Evolutionary conservation across 2,888 invertebrate species (phyloP), one percentile per base, ranked within the genome.

Genomic region (Drosophila merina): DNA sequence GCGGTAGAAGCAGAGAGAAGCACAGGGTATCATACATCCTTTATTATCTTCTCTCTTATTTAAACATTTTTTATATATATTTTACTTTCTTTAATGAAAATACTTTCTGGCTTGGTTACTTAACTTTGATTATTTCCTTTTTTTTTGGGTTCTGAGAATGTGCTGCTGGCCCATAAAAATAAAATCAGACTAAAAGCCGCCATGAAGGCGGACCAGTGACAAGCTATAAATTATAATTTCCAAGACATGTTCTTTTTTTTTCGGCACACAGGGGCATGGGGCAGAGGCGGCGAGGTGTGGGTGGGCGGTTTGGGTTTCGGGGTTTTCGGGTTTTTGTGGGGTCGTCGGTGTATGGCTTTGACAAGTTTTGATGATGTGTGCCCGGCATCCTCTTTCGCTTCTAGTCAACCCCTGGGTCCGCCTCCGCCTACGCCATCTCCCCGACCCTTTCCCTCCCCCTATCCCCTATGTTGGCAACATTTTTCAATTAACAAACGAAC

Each of bases 401-500:
- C 33, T 31, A 14, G 9, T 10, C 20, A 12, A 12, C 58, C 72
- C 63, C 26, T 45, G 44, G 7, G 25, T 14, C 38, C 1, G 9
- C 47, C n/a, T 14, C 57, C 26, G 20, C 50, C 44, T 33, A 3
- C 9, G 31, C 31, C 3, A 45, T 14, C 50, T 28, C 28, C 2
- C 2, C 20, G 20, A 20, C 20, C 20, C 56, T 57, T 47, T 63
- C 64, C 54, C 68, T 47, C 67, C 64, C 54, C 68, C 74, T 42
- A 20, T 20, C 20, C 20, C 20, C 20, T 72, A 71, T 81, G 74
- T 73, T 72, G 79, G 77, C 77, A 84, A 77, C 86, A 84, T 86
- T 84, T 84, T 86, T 86, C 84, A 84, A 84, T 84, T 84, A 84
- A 84, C 84, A 84, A 86, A 84, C 84, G 82, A 84, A 84, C 85